Conservation (phyloP, 2,888 invertebrate species). For the Drosophila multiciliata region DNA sequence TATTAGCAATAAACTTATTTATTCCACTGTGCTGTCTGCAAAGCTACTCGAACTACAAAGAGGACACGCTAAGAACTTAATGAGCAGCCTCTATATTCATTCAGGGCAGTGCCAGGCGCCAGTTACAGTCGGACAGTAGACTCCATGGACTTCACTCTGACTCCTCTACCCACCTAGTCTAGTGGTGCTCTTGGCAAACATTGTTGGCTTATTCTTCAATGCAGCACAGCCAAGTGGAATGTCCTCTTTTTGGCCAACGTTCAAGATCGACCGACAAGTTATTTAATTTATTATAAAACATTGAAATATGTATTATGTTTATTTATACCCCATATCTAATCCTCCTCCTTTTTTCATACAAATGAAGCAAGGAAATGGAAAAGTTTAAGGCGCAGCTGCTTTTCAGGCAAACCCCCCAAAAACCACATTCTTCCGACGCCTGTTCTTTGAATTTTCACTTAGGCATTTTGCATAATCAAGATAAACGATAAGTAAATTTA, state of each 20-base stretch:
- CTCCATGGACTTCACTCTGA: constrained; percentile 2
- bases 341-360: constrained; percentile 13
- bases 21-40: constrained; percentile 21
- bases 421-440: constrained; percentile 13
- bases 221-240: constrained; percentile 37
- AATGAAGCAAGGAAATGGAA: constrained; percentile 69
- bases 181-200: constrained; percentile 32
- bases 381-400: constrained; percentile 71
- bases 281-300: constrained; percentile 77
- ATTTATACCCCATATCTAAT: constrained; percentile 42
- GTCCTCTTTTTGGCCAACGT: constrained; percentile 41
- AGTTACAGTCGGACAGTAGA: constrained; percentile 2
- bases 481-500: constrained; percentile 79
- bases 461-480: constrained; percentile 78
- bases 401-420: not conserved
- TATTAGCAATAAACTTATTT: not conserved
- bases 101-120: constrained; percentile 18
- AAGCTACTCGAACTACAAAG: constrained; percentile 6
- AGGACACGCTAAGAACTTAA: constrained; percentile 49
- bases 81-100: constrained; percentile 36
- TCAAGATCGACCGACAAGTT: constrained; percentile 65
- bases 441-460: constrained; percentile 75
- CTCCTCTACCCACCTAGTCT: not conserved
- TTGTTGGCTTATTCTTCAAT: constrained; percentile 22
- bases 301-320: constrained; percentile 75